A percentile compares a stretch with the other conserved stretches of the same genome.
phyloP scores from a whole-genome alignment of 2,888 invertebrate species.

The Leptinotarsa juncta region DNA sequence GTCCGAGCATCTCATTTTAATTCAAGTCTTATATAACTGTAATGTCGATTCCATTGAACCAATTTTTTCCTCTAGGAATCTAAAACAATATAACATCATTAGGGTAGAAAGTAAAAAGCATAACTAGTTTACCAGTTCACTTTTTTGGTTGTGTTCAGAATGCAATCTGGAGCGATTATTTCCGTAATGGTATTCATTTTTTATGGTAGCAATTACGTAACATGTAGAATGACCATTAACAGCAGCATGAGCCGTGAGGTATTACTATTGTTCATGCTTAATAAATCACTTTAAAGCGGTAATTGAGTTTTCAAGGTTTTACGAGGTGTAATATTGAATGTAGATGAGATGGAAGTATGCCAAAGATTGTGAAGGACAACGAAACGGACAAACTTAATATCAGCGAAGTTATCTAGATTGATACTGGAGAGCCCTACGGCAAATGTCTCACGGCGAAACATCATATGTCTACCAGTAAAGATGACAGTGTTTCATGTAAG shows the following conservation, averaged over 20 bases:
- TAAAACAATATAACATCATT: slow-evolving; percentile 21
- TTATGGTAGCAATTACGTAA: slow-evolving; percentile 26
- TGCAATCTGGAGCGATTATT: slow-evolving; percentile 35
- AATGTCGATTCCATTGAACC: slow-evolving; percentile 6
- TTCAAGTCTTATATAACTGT: neutral
- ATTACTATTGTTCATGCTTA: slow-evolving; percentile 13
- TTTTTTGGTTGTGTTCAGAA: slow-evolving; percentile 31
- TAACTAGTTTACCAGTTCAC: slow-evolving; percentile 32
- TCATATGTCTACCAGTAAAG: no score
- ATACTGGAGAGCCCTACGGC: no score
- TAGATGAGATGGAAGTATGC: slow-evolving; percentile 9
- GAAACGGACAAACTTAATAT: slow-evolving; percentile 9
- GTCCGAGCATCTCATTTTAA: neutral
- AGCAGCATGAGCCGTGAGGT: slow-evolving; percentile 14
- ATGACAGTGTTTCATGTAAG: no score
- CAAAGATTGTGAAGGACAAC: neutral
- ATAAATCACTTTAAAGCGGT: slow-evolving; percentile 10
- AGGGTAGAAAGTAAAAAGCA: slow-evolving; percentile 35
- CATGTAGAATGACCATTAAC: slow-evolving; percentile 13
- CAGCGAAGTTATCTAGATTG: neutral
- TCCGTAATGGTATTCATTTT: slow-evolving; percentile 31
- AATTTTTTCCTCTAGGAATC: slow-evolving; percentile 8
- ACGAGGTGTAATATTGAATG: slow-evolving; percentile 8
- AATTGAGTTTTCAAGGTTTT: slow-evolving; percentile 26
- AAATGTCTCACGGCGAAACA: no score